phyloP scores from a whole-genome alignment of 2,888 invertebrate species.

The Agriopis marginaria region DNA sequence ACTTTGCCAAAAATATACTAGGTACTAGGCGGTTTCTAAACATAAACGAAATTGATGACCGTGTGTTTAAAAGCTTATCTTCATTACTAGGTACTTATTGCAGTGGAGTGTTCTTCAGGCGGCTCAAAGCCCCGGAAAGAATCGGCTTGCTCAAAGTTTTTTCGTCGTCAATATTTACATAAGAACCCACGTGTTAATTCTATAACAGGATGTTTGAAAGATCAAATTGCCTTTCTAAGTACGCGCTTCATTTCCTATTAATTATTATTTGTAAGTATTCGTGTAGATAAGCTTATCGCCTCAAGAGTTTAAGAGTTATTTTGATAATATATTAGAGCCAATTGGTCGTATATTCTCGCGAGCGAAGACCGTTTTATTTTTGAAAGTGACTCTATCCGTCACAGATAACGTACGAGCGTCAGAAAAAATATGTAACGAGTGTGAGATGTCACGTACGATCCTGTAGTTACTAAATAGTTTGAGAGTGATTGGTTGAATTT shows the following conservation, averaged over 20 bases:
- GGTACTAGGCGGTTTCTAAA: too few relatives aligned
- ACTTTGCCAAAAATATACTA: too few relatives aligned
- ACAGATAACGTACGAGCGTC: slow-evolving; percentile 75
- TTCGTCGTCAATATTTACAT: slow-evolving; percentile 76
- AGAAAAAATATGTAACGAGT: slow-evolving; percentile 73
- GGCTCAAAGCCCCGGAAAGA: slow-evolving; percentile 62
- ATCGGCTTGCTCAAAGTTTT: slow-evolving; percentile 68
- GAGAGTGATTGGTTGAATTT: slow-evolving; percentile 13
- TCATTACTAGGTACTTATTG: neutral
- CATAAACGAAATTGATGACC: neutral
- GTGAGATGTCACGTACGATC: slow-evolving; percentile 72
- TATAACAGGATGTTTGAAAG: slow-evolving; percentile 81
- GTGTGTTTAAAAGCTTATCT: neutral
- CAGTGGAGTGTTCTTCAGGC: slow-evolving; percentile 10
- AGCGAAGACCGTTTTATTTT: slow-evolving; percentile 79
- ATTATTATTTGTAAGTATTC: slow-evolving; percentile 76
- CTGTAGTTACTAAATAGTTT: slow-evolving; percentile 70
- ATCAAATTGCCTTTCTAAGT: slow-evolving; percentile 73
- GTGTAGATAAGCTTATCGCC: slow-evolving; percentile 70
- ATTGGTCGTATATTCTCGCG: slow-evolving; percentile 74
- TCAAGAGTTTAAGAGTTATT: slow-evolving; percentile 68
- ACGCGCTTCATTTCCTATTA: slow-evolving; percentile 78
- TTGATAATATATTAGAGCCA: slow-evolving; percentile 80
- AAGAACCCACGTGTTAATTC: slow-evolving; percentile 76
- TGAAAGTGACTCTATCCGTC: slow-evolving; percentile 83